Evolutionary conservation across 2,888 invertebrate genomes (phyloP).

Genomic region (Agrotis clavis): DNA sequence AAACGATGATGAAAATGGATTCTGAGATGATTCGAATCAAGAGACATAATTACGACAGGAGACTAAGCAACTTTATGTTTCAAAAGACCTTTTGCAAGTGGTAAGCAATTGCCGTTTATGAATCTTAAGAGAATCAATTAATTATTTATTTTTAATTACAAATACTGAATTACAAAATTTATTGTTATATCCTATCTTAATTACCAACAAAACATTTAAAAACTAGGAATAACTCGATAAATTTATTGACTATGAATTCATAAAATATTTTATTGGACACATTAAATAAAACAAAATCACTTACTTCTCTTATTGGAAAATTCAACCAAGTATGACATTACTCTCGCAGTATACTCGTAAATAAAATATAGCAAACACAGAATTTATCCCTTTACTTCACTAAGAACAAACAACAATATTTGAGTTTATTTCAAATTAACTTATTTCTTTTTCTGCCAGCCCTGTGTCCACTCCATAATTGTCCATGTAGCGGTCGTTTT

Average conservation of each 20-base stretch:
- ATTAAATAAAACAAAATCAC: no score
- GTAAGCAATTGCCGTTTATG: not conserved
- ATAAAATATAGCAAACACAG: no score
- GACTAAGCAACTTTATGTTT: not conserved
- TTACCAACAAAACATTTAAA: no score
- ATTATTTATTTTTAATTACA: no score
- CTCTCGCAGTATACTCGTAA: no score
- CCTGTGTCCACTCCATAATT: slow-evolving; percentile 19
- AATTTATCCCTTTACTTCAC: not conserved
- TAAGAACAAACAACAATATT: not conserved
- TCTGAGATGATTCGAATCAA: not conserved
- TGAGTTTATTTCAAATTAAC: not conserved
- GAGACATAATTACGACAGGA: not conserved
- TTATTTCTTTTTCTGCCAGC: slow-evolving; percentile 3
- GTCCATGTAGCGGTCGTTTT: slow-evolving; percentile 23
- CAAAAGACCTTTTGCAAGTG: not conserved
- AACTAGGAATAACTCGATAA: no score
- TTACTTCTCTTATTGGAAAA: no score
- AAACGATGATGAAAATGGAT: slow-evolving; percentile 9
- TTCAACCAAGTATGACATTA: no score
- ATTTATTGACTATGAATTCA: no score
- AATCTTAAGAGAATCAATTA: not conserved
- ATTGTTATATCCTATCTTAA: no score
- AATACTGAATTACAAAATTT: no score
- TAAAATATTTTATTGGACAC: no score